These are phyloP conservation scores for Pelagia noctiluca DNA, from an alignment of 30 jellyfish, hydroid and myxozoan genomes.

Conservation along the genomic window DNA sequence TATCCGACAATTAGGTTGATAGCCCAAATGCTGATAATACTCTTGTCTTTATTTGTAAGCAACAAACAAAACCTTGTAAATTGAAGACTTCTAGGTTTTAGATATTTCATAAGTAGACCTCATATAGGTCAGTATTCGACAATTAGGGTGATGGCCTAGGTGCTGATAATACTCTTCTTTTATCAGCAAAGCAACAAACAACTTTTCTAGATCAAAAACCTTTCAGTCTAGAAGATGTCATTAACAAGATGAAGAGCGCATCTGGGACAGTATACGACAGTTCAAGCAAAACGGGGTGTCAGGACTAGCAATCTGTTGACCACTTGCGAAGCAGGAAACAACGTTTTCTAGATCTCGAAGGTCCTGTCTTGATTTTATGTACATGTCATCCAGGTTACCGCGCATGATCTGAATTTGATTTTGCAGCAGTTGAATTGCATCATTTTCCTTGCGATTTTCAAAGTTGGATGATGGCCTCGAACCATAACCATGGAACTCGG, in stretches of 20 bases:
- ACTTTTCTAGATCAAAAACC: too few species aligned
- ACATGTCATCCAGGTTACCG: slow-evolving; percentile 70
- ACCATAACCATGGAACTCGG: slow-evolving; percentile 33
- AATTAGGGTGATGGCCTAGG: too few species aligned
- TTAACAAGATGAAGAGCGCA: slow-evolving; percentile 57
- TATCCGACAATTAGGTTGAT: too few species aligned
- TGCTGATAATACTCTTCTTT: too few species aligned
- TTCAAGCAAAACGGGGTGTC: slow-evolving; percentile 53
- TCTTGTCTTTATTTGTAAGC: too few species aligned
- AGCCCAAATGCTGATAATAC: too few species aligned
- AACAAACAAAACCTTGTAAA: too few species aligned
- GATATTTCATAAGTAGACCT: too few species aligned
- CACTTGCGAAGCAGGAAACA: slow-evolving; percentile 36
- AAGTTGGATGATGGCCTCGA: slow-evolving; percentile 2
- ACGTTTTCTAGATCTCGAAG: slow-evolving; percentile 69
- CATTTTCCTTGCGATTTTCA: slow-evolving; percentile 20
- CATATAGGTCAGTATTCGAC: too few species aligned
- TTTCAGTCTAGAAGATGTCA: too few species aligned
- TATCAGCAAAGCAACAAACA: too few species aligned
- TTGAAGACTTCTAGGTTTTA: too few species aligned
- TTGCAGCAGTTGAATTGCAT: slow-evolving; percentile 50
- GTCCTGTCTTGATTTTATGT: slow-evolving; percentile 72
- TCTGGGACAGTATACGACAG: slow-evolving; percentile 59
- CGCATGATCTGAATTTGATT: slow-evolving; percentile 71
- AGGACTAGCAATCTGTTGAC: slow-evolving; percentile 8